Conservation (phyloP, 2,113 vertebrate genomes). For the Oreotragus oreotragus region DNA sequence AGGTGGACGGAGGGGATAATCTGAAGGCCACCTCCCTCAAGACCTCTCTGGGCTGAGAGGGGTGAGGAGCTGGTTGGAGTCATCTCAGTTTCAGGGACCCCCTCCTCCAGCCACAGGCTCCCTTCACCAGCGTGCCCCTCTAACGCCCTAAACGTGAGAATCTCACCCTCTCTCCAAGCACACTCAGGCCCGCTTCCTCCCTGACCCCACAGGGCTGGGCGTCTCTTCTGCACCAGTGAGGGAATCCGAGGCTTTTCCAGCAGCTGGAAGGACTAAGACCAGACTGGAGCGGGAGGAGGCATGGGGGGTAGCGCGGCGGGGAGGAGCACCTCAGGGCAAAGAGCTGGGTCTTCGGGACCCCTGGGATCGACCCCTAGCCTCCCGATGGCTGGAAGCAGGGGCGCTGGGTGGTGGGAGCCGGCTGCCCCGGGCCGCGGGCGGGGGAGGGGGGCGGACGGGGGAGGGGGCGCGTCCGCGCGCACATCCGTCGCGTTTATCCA, state of each 20-base stretch:
- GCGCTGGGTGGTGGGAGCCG: fast-evolving
- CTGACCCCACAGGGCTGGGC: not conserved
- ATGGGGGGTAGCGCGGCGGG: fast-evolving
- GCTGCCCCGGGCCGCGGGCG: not conserved
- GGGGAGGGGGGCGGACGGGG: not conserved
- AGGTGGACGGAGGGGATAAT: not conserved
- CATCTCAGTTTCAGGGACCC: not conserved
- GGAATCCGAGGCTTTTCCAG: not conserved
- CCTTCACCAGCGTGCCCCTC: not conserved
- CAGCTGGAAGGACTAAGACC: not conserved
- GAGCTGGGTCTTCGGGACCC: not conserved
- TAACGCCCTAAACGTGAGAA: not conserved
- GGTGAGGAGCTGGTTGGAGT: not conserved
- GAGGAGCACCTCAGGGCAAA: not conserved
- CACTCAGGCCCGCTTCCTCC: not conserved
- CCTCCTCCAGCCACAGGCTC: not conserved
- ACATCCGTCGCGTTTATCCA: constrained; percentile 54
- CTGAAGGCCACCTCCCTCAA: not conserved
- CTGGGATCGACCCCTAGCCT: not conserved
- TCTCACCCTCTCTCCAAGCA: not conserved
- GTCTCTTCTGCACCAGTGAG: not conserved
- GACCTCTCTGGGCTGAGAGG: not conserved
- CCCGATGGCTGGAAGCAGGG: not conserved
- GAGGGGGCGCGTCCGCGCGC: not conserved
- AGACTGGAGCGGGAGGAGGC: not conserved